phyloP scores from a whole-genome alignment of 2,797 vertebrate genomes.

The Neopelma chrysocephalum region DNA sequence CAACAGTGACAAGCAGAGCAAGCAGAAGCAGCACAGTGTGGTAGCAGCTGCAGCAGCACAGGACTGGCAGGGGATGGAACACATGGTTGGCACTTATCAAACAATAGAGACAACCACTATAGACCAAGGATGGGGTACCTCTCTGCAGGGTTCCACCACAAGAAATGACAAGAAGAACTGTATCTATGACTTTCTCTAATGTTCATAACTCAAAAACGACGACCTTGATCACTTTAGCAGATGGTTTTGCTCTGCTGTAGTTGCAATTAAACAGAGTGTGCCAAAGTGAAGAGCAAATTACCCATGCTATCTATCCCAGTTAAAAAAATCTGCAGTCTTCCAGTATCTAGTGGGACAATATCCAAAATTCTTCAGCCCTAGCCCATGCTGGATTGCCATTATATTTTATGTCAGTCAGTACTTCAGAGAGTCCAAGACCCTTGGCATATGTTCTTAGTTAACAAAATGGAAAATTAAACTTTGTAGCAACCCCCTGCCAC shows the following conservation, averaged over 20 bases:
- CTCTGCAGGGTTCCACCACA: not conserved
- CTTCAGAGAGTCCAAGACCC: slow-evolving; percentile 63
- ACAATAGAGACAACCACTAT: not conserved
- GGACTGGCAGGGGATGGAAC: slow-evolving; percentile 29
- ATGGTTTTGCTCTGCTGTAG: slow-evolving; percentile 65
- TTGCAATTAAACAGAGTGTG: slow-evolving; percentile 63
- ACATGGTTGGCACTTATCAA: slow-evolving; percentile 16
- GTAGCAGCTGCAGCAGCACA: not conserved
- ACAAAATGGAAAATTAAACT: slow-evolving; percentile 73
- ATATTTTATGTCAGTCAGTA: slow-evolving; percentile 67
- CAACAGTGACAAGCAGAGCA: not conserved
- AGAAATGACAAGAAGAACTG: slow-evolving; percentile 50
- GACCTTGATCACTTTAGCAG: slow-evolving; percentile 66
- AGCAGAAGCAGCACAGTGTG: slow-evolving; percentile 1
- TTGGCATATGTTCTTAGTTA: slow-evolving; percentile 72
- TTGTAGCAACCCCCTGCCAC: slow-evolving; percentile 63
- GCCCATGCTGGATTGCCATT: slow-evolving; percentile 52
- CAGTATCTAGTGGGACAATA: slow-evolving; percentile 56
- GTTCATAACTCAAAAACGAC: slow-evolving; percentile 60
- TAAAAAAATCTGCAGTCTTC: slow-evolving; percentile 50
- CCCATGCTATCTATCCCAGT: slow-evolving; percentile 50
- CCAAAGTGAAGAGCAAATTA: slow-evolving; percentile 70
- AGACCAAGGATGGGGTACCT: not conserved
- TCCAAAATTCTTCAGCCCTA: slow-evolving; percentile 54
- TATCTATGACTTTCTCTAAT: slow-evolving; percentile 26